Percentiles rank a stretch among this genome's conserved stretches.
These are phyloP conservation scores for Heliconius ismenius DNA, from an alignment of 2,888 invertebrate genomes.

Conservation along the genomic window DNA sequence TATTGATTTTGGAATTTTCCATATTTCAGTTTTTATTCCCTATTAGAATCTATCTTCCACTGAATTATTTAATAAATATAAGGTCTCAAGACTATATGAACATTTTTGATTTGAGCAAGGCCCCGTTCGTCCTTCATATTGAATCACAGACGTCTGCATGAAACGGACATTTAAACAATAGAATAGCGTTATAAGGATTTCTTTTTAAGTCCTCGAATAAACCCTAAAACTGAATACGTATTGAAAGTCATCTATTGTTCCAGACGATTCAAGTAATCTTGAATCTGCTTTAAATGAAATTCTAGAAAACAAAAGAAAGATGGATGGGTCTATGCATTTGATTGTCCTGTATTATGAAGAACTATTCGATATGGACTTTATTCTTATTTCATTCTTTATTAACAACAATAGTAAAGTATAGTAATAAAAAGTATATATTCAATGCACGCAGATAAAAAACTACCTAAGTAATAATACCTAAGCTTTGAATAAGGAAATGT, in stretches of 20 bases:
- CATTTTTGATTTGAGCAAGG: slow-evolving; percentile 20
- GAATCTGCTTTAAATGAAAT: slow-evolving; percentile 43
- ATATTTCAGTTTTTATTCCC: neutral
- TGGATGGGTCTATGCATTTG: slow-evolving; percentile 38
- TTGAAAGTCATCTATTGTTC: slow-evolving; percentile 41
- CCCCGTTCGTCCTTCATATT: slow-evolving; percentile 28
- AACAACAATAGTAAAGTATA: neutral
- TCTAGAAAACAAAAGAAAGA: slow-evolving; percentile 42
- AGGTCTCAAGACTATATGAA: slow-evolving; percentile 8
- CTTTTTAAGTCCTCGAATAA: slow-evolving; percentile 40
- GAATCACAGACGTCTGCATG: slow-evolving; percentile 34
- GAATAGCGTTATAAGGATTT: slow-evolving; percentile 39
- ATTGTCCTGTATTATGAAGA: slow-evolving; percentile 30
- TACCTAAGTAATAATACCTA: neutral
- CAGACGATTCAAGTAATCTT: slow-evolving; percentile 39
- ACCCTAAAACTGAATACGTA: slow-evolving; percentile 43
- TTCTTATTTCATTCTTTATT: neutral
- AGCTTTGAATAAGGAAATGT: slow-evolving; percentile 11
- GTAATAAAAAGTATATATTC: neutral
- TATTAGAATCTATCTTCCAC: too few relatives aligned
- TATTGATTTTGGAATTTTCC: neutral
- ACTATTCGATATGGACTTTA: slow-evolving; percentile 30
- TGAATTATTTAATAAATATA: neutral
- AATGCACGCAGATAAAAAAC: neutral
- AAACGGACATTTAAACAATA: slow-evolving; percentile 38